Evolutionary conservation across 2,113 vertebrate species (phyloP).

Genomic region (Euleptes europaea): DNA sequence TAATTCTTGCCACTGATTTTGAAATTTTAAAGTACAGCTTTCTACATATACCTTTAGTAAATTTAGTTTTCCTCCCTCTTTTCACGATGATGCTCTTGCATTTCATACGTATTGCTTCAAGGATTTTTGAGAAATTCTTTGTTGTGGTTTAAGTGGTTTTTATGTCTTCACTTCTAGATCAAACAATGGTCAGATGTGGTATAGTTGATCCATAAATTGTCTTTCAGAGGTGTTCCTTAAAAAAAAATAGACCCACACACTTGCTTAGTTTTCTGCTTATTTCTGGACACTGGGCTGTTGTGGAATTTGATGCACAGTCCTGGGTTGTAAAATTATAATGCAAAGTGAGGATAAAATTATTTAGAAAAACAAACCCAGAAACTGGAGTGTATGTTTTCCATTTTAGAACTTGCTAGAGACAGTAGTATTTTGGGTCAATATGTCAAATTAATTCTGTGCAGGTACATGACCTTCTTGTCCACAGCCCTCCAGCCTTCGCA

Average conservation of each 20-base stretch:
- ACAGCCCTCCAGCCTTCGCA: neutral
- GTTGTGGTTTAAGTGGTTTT: neutral
- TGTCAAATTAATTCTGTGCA: neutral
- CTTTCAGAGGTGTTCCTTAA: neutral
- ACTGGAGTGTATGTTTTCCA: neutral
- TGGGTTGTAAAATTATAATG: neutral
- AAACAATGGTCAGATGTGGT: neutral
- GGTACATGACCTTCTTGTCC: neutral
- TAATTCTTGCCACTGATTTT: neutral
- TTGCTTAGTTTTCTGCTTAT: neutral
- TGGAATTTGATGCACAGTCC: neutral
- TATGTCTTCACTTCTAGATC: constrained; percentile 2
- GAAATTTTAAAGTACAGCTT: neutral
- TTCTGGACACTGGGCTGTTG: neutral
- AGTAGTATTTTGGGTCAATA: neutral
- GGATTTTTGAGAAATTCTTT: neutral
- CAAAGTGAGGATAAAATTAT: neutral
- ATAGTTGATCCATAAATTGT: neutral
- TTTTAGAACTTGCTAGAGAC: constrained; percentile 30
- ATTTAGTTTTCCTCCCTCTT: neutral
- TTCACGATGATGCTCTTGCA: neutral
- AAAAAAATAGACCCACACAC: no score
- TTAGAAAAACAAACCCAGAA: neutral
- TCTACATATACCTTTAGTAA: neutral
- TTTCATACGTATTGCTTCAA: neutral